phyloP scores from a whole-genome alignment of 2,797 vertebrate species.

The Cuniculus paca region DNA sequence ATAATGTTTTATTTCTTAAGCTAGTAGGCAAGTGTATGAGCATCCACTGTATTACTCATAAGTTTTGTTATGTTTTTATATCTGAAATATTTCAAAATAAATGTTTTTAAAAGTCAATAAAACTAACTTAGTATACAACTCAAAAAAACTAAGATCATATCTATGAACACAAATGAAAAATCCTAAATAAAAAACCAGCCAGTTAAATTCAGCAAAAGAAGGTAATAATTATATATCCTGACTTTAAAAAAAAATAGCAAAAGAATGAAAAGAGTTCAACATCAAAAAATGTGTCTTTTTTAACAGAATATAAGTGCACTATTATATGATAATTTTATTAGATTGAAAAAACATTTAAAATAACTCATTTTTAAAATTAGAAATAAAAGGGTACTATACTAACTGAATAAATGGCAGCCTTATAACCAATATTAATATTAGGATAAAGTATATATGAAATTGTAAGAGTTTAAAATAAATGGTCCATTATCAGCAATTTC shows the following conservation, averaged over 20 bases:
- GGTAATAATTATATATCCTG: not conserved
- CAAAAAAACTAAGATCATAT: conserved; percentile 27
- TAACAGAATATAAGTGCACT: not conserved
- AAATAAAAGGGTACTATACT: not conserved
- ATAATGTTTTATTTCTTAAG: not conserved
- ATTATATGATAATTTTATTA: not conserved
- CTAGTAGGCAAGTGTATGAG: not conserved
- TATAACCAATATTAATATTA: not conserved
- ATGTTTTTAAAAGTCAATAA: conserved; percentile 14
- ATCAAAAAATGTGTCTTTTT: not conserved
- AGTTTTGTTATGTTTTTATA: not conserved
- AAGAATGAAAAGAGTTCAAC: not conserved
- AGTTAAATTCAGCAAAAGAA: not conserved
- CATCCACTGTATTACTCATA: not conserved
- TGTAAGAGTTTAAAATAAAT: not conserved
- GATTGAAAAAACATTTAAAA: not conserved
- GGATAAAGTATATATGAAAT: conserved; percentile 35
- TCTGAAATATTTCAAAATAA: conserved; percentile 41
- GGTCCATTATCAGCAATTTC: not conserved
- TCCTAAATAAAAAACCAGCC: conserved; percentile 10
- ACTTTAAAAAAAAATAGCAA: not conserved
- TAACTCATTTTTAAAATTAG: not conserved
- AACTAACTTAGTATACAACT: not conserved
- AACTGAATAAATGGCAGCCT: conserved; percentile 13
- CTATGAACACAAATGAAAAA: conserved; percentile 15